Evolutionary conservation across 2,797 vertebrate genomes (phyloP).

Genomic region (Basileuterus tristriatus): DNA sequence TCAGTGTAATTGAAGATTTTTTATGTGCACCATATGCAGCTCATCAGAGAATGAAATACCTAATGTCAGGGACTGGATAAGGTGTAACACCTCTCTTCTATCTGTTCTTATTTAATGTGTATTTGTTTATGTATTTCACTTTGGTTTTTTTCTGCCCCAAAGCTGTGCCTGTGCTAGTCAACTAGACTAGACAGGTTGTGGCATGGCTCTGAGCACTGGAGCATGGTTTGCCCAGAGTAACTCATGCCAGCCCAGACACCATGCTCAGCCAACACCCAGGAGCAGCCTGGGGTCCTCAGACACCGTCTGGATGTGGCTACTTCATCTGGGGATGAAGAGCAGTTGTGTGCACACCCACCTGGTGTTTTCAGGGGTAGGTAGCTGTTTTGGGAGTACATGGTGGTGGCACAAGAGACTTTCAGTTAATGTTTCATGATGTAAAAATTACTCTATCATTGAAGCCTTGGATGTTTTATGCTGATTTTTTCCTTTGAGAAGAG

Average conservation of each 20-base stretch:
- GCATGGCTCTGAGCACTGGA: background rate
- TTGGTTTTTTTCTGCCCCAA: background rate
- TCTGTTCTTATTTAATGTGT: background rate
- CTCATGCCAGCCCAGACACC: background rate
- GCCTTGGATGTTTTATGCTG: background rate
- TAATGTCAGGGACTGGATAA: background rate
- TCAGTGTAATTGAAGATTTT: background rate
- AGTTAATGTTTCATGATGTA: background rate
- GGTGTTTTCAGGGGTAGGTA: background rate
- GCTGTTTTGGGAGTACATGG: background rate
- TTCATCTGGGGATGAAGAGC: fast-evolving
- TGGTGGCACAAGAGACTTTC: background rate
- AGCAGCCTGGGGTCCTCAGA: background rate
- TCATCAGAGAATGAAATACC: background rate
- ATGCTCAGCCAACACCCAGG: background rate
- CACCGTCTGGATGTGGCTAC: fast-evolving
- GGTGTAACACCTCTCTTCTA: background rate
- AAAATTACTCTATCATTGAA: background rate
- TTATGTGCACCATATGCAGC: background rate
- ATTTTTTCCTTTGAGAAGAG: background rate
- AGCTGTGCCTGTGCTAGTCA: background rate
- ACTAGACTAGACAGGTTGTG: background rate
- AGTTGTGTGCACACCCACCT: fast-evolving
- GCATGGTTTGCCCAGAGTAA: fast-evolving
- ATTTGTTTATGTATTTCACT: background rate